These are phyloP conservation scores for Syngnathus typhle DNA, from an alignment of 2,113 vertebrate genomes.

Conservation along the genomic window DNA sequence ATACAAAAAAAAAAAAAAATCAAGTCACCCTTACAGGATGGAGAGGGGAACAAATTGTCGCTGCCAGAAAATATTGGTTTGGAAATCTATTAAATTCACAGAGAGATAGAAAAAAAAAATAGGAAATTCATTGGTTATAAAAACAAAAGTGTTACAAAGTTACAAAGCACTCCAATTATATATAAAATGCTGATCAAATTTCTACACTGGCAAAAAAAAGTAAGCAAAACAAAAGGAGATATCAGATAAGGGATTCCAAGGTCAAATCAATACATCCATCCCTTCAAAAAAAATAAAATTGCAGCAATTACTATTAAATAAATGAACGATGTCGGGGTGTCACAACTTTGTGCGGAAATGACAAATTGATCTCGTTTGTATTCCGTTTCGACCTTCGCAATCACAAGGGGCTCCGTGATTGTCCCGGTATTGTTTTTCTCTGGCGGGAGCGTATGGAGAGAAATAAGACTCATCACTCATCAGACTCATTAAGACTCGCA, in stretches of 20 bases:
- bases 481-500: slow-evolving; percentile 7
- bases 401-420: slow-evolving; percentile 5
- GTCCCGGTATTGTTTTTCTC: slow-evolving; percentile 15
- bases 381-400: slow-evolving; percentile 5
- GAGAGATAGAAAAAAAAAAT: neutral
- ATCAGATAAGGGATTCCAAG: neutral
- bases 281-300: neutral
- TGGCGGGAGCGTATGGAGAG: slow-evolving; percentile 4
- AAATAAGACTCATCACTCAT: slow-evolving; percentile 15
- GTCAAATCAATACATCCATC: neutral
- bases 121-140: neutral
- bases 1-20: neutral
- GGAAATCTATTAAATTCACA: slow-evolving; percentile 12
- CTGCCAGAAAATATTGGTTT: slow-evolving; percentile 17
- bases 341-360: slow-evolving; percentile 4
- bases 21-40: slow-evolving; percentile 5
- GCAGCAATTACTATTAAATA: slow-evolving; percentile 5
- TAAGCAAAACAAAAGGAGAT: neutral
- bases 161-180: neutral
- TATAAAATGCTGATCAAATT: neutral
- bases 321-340: slow-evolving; percentile 4
- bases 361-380: slow-evolving; percentile 11
- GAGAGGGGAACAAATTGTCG: slow-evolving; percentile 13
- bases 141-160: neutral
- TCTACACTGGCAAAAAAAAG: neutral